A percentile compares a stretch with the other conserved stretches of the same genome.
phyloP scores from a whole-genome alignment of 2,113 vertebrate genomes.

The Semicossyphus pulcher region DNA sequence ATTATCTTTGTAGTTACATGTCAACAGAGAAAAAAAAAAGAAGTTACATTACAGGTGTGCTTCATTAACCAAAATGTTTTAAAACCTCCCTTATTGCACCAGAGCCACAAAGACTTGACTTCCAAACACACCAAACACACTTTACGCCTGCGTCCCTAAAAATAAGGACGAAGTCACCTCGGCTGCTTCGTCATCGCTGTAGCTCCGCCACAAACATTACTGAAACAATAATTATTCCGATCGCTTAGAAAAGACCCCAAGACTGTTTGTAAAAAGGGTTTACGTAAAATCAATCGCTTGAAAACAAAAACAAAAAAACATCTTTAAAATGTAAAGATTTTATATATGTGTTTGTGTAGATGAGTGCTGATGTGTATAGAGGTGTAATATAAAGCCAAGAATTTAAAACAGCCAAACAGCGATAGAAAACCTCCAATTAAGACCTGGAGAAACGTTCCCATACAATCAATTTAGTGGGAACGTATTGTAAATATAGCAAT shows the following conservation, averaged over 20 bases:
- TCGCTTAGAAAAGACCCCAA: constrained; percentile 32
- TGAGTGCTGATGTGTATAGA: background rate
- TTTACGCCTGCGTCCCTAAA: constrained; percentile 5
- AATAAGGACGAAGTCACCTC: constrained; percentile 34
- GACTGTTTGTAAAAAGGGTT: constrained; percentile 33
- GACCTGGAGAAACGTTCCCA: background rate
- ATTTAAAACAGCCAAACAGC: background rate
- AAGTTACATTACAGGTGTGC: constrained; percentile 56
- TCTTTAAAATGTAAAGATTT: constrained; percentile 28
- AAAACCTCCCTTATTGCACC: constrained; percentile 58
- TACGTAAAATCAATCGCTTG: constrained; percentile 53
- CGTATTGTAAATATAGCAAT: background rate
- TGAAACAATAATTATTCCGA: constrained; percentile 11
- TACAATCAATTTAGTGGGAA: background rate
- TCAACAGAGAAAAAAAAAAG: background rate
- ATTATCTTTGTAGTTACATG: background rate
- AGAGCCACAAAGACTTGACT: constrained; percentile 39
- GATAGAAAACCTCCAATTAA: background rate
- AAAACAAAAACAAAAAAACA: constrained; percentile 13
- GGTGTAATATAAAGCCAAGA: background rate
- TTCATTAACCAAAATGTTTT: constrained; percentile 36
- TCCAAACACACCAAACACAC: background rate
- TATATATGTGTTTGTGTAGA: background rate
- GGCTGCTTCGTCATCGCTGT: constrained; percentile 13
- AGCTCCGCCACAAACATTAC: constrained; percentile 18